These are phyloP conservation scores for Pangasius djambal DNA, from an alignment of 2,797 vertebrate species.

Conservation along the genomic window DNA sequence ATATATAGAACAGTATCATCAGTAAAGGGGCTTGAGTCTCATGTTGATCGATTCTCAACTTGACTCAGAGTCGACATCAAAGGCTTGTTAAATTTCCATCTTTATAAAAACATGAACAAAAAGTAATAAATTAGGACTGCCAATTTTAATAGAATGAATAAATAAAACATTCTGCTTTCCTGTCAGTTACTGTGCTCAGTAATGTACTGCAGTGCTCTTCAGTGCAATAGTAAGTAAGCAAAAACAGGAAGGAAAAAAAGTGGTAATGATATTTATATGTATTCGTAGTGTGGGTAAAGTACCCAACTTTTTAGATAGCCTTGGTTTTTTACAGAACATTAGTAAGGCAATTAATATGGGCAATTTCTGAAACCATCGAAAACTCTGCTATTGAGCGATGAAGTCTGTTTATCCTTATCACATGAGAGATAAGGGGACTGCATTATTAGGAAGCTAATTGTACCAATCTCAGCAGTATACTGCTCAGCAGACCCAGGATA, in stretches of 20 bases:
- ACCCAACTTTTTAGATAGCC: not conserved
- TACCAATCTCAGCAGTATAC: slow-evolving; percentile 3
- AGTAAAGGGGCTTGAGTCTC: not conserved
- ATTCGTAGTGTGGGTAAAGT: not conserved
- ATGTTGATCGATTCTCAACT: not conserved
- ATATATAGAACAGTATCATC: not conserved
- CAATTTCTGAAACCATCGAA: not conserved
- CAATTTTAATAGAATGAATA: not conserved
- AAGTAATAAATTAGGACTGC: not conserved
- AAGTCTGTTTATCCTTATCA: not conserved
- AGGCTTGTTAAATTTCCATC: not conserved
- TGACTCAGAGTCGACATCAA: not conserved
- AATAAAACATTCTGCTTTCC: not conserved
- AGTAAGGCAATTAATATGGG: not conserved
- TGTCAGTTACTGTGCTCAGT: not conserved
- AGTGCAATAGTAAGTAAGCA: not conserved
- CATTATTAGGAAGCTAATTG: not conserved
- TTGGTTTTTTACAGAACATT: not conserved
- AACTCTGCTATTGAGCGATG: not conserved
- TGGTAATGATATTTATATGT: not conserved
- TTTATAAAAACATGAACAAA: not conserved
- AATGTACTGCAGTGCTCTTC: not conserved
- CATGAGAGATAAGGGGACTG: not conserved
- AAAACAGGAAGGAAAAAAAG: not conserved
- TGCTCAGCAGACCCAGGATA: not conserved